Evolutionary conservation across 2,888 invertebrate species (phyloP), one percentile per base, ranked within the genome.

Genomic region (Mesopsocus fuscifrons): DNA sequence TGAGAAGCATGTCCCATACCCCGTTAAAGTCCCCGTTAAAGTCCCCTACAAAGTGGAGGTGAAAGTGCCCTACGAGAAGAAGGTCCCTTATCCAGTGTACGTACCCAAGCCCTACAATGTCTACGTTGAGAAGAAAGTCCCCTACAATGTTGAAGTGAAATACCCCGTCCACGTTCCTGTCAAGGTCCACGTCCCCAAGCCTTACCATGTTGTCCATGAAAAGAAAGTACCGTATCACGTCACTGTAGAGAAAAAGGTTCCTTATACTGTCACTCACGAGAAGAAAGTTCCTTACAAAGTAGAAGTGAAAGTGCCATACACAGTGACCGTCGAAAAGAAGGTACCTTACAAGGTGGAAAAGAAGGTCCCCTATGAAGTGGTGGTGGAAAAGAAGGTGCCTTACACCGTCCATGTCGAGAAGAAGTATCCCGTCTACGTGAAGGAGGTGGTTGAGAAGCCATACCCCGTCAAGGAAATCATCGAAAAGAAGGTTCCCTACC

Each of bases 401-500:
- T 15, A 16, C 16, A 13, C 6, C 26, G 26, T 26, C 11, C 6
- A 26, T 6, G 26, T 26, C 26, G 26, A 26, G 26, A 26, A 26
- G 11, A 6, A 6, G 8, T 26, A 26, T 11, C 26, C 26, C 6
- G n/a, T n/a, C n/a, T n/a, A n/a, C n/a, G 26, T 26, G 11, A 26
- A 26, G 26, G 8, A 26, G 11, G 11, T 26, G 8, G 26, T 26
- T 6, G 26, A 26, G 26, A 26, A 26, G 26, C 6, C 6, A 11
- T 26, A 26, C 26, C 26, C 26, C 26, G 26, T 26, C 6, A 26
- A 26, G 26, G 11, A 26, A 11, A 26, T 26, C 11, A 11, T 26
- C 26, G 26, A 26, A 11, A 26, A 26, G 11, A 26, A 26, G 26
- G 26, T 26, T 6, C 38, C 78, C 18, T 79, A 77, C 57, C 74